Evolutionary conservation across 2,888 invertebrate genomes (phyloP).

Genomic region (Caenorhabditis sinica): DNA sequence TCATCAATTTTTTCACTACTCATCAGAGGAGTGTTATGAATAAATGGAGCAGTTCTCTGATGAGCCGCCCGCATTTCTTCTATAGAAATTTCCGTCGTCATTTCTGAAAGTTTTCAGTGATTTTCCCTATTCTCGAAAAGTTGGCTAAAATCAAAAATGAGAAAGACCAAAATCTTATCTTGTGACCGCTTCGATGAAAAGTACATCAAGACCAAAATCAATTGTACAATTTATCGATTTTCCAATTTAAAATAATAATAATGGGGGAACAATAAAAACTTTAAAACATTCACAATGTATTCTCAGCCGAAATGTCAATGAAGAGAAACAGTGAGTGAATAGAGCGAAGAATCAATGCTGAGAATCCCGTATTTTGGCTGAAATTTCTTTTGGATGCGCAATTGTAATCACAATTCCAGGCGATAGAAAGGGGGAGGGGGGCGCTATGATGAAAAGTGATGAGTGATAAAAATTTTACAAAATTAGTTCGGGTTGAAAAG

Average conservation of each 20-base stretch:
- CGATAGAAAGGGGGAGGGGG: constrained; percentile 32
- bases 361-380: constrained; percentile 48
- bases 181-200: background rate
- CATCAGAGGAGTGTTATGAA: constrained; percentile 71
- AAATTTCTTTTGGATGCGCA: constrained; percentile 33
- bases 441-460: constrained; percentile 2
- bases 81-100: constrained; percentile 39
- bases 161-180: constrained; percentile 9
- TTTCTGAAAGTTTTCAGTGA: background rate
- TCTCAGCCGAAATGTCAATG: constrained; percentile 3
- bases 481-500: constrained; percentile 9
- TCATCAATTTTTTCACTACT: constrained; percentile 61
- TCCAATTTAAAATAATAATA: constrained; percentile 21
- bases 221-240: constrained; percentile 56
- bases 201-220: background rate
- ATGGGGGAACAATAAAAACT: constrained; percentile 12
- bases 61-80: constrained; percentile 62
- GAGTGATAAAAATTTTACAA: background rate
- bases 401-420: constrained; percentile 38
- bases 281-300: constrained; percentile 41
- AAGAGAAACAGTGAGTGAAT: constrained; percentile 2
- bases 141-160: background rate
- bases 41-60: constrained; percentile 41
- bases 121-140: too few relatives aligned
- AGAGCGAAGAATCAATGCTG: constrained; percentile 19